These are phyloP conservation scores for Callimorpha dominula DNA, from an alignment of 2,888 invertebrate genomes.

Conservation along the genomic window DNA sequence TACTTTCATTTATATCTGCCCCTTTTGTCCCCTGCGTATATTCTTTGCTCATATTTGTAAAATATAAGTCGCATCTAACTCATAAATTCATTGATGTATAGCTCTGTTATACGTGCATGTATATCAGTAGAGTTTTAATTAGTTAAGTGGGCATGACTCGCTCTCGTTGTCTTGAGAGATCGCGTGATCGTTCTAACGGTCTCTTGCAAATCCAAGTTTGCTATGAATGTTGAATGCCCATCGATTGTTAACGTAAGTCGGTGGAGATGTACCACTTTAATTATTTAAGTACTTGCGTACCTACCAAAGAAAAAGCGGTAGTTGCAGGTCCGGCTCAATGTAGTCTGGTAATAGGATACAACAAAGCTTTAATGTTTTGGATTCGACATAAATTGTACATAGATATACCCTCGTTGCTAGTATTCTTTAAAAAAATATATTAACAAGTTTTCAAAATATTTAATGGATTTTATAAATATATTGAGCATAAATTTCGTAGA, in stretches of 20 bases:
- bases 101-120: slow-evolving; percentile 23
- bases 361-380: no score
- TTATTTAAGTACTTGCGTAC: slow-evolving; percentile 22
- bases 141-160: slow-evolving; percentile 71
- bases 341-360: no score
- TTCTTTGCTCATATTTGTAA: slow-evolving; percentile 14
- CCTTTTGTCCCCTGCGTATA: slow-evolving; percentile 21
- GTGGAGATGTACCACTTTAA: slow-evolving; percentile 24
- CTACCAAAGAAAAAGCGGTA: slow-evolving; percentile 23
- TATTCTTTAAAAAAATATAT: no score
- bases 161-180: slow-evolving; percentile 63
- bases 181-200: slow-evolving; percentile 67
- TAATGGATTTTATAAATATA: no score
- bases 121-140: slow-evolving; percentile 65
- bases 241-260: slow-evolving; percentile 38
- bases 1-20: slow-evolving; percentile 33
- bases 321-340: no score
- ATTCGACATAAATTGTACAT: no score
- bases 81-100: slow-evolving; percentile 27
- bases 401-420: no score
- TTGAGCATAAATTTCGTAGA: no score
- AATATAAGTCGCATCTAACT: slow-evolving; percentile 27
- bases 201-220: slow-evolving; percentile 62
- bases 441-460: no score
- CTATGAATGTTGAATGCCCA: slow-evolving; percentile 53